phyloP scores from a whole-genome alignment of 2,797 vertebrate species.

The Pelodytes ibericus region DNA sequence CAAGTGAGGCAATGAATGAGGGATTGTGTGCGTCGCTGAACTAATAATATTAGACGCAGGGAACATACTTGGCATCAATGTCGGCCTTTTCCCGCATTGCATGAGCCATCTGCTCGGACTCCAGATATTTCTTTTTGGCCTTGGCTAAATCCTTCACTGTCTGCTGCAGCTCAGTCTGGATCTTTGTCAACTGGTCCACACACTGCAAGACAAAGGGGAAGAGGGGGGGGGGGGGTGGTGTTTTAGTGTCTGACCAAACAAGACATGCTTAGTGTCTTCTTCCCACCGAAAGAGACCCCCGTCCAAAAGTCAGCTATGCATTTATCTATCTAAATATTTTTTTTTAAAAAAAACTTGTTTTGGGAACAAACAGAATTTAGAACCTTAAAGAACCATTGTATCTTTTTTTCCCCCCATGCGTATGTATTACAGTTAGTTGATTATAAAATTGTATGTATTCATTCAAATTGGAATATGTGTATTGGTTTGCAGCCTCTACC shows the following conservation, averaged over 20 bases:
- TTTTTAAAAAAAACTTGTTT: too few species aligned
- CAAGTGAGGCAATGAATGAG: conserved; percentile 41
- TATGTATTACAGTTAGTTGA: too few species aligned
- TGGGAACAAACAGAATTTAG: too few species aligned
- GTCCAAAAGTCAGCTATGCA: too few species aligned
- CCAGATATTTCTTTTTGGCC: conserved; percentile 98
- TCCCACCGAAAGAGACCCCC: background rate
- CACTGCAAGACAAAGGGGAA: conserved; percentile 74
- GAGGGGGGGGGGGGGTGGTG: conserved; percentile 49
- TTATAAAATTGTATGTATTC: too few species aligned
- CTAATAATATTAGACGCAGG: conserved; percentile 19
- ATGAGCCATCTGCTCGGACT: conserved; percentile 96
- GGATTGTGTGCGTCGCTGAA: conserved; percentile 18
- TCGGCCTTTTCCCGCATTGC: conserved; percentile 95
- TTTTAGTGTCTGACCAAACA: conserved; percentile 49
- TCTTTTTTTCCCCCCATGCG: too few species aligned
- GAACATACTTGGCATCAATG: conserved; percentile 95
- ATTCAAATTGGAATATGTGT: too few species aligned
- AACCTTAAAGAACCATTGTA: too few species aligned
- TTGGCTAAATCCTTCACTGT: conserved; percentile 97
- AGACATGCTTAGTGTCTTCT: background rate
- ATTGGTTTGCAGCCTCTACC: too few species aligned
- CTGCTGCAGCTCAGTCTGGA: conserved; percentile 94
- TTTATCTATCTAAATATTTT: too few species aligned
- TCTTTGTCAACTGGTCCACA: conserved; percentile 94